A percentile compares a stretch with the other conserved stretches of the same genome.
phyloP scores from a whole-genome alignment of 2,113 vertebrate genomes.

The Bungarus multicinctus region DNA sequence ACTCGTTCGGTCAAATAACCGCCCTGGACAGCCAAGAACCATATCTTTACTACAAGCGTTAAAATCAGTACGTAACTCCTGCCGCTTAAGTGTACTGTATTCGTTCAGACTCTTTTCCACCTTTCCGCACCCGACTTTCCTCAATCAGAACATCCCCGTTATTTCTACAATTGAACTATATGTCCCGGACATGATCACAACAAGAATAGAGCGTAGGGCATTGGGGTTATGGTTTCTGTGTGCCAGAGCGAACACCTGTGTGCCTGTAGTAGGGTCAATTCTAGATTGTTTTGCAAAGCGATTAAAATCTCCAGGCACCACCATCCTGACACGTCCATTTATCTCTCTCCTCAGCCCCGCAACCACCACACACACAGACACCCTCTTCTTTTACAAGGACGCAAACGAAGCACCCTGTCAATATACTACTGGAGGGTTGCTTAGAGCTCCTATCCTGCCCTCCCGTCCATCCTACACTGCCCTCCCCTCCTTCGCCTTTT shows the following conservation, averaged over 20 bases:
- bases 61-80: neutral
- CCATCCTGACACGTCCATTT: neutral
- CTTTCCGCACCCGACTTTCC: neutral
- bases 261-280: too few relatives aligned
- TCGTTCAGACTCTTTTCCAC: neutral
- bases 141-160: neutral
- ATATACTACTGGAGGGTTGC: neutral
- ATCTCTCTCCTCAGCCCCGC: neutral
- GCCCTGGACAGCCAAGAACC: neutral
- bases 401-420: neutral
- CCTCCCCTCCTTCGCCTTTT: neutral
- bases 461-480: neutral
- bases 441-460: neutral
- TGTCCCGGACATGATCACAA: too few relatives aligned
- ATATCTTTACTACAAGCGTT: neutral
- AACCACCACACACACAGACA: too few relatives aligned
- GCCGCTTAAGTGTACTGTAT: neutral
- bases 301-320: neutral
- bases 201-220: neutral
- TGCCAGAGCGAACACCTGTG: too few relatives aligned
- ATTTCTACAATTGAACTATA: neutral
- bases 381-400: neutral
- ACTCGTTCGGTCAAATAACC: neutral
- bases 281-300: neutral
- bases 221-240: neutral